Conservation (phyloP, 2,797 vertebrate species). For the Champsocephalus gunnari region DNA sequence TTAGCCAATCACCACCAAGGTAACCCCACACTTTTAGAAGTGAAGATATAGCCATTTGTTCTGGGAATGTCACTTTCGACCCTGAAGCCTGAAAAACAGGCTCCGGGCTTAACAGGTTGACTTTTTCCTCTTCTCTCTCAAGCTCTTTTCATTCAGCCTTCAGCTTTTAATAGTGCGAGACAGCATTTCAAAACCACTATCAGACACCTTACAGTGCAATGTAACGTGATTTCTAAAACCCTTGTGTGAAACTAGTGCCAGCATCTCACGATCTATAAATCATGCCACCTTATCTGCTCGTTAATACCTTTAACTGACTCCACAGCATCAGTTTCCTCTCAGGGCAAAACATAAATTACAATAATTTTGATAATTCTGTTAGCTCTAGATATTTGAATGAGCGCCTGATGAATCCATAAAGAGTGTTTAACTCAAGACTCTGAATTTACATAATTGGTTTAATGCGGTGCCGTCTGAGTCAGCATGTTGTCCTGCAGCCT, state of each 20-base stretch:
- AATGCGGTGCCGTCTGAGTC: slow-evolving; percentile 47
- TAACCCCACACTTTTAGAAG: too few species aligned
- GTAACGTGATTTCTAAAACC: too few species aligned
- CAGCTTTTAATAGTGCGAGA: too few species aligned
- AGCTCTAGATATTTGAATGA: slow-evolving; percentile 52
- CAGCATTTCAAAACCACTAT: too few species aligned
- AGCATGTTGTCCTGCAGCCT: slow-evolving; percentile 33
- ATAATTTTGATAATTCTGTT: slow-evolving; percentile 49
- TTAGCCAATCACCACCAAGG: too few species aligned
- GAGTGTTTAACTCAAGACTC: slow-evolving; percentile 40
- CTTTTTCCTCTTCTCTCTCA: too few species aligned
- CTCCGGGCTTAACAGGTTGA: too few species aligned
- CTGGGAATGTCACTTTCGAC: too few species aligned
- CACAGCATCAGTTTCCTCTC: slow-evolving; percentile 26
- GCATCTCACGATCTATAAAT: slow-evolving; percentile 5
- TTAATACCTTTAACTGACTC: slow-evolving; percentile 5
- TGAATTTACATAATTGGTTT: slow-evolving; percentile 60
- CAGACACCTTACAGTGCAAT: too few species aligned
- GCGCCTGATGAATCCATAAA: slow-evolving; percentile 48
- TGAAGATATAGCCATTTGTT: too few species aligned
- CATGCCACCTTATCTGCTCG: slow-evolving; percentile 8
- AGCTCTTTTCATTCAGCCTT: too few species aligned
- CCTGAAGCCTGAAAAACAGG: too few species aligned
- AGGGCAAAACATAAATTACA: slow-evolving; percentile 23
- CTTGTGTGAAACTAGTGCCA: not conserved